A percentile compares a stretch with the other conserved stretches of the same genome.
These are phyloP conservation scores for Polyodon spathula DNA, from an alignment of 2,113 vertebrate species.

Conservation along the genomic window DNA sequence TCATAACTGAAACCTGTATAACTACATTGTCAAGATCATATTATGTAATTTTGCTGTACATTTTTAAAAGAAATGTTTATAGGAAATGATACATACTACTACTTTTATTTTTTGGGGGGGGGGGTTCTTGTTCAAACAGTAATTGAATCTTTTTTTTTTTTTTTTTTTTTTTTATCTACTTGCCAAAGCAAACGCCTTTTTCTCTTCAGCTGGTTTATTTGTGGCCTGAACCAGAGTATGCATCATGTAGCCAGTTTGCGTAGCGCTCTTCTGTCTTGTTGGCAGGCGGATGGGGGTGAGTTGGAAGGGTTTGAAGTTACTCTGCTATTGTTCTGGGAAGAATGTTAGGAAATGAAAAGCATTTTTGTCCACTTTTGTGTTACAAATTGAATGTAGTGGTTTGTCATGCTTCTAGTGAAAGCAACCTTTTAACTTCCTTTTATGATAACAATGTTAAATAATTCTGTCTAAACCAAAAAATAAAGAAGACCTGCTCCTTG, in stretches of 20 bases:
- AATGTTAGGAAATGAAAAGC: constrained; percentile 46
- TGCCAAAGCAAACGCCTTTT: constrained; percentile 88
- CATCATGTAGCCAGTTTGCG: constrained; percentile 27
- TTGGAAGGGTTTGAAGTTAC: constrained; percentile 44
- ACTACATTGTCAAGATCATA: constrained; percentile 62
- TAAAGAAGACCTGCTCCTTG: constrained; percentile 30
- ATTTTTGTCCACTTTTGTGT: constrained; percentile 50
- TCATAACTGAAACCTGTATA: constrained; percentile 56
- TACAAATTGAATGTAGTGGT: constrained; percentile 75
- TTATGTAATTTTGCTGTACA: constrained; percentile 49
- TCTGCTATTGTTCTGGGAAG: constrained; percentile 62
- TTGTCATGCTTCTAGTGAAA: constrained; percentile 58
- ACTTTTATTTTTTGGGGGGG: constrained; percentile 59
- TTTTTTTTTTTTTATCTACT: constrained; percentile 52
- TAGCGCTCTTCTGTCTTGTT: constrained; percentile 10
- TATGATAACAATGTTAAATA: constrained; percentile 53
- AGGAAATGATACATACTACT: constrained; percentile 24
- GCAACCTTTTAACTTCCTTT: constrained; percentile 50
- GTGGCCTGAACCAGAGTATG: constrained; percentile 40
- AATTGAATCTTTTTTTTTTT: constrained; percentile 50
- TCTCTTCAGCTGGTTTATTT: constrained; percentile 60
- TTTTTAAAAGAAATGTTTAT: constrained; percentile 49
- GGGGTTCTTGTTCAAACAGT: constrained; percentile 46
- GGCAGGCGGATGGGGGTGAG: background rate
- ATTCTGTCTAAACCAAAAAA: constrained; percentile 73